Base-by-base conservation (phyloP, 2,888 invertebrate species). In the Drosophila monieri region DNA sequence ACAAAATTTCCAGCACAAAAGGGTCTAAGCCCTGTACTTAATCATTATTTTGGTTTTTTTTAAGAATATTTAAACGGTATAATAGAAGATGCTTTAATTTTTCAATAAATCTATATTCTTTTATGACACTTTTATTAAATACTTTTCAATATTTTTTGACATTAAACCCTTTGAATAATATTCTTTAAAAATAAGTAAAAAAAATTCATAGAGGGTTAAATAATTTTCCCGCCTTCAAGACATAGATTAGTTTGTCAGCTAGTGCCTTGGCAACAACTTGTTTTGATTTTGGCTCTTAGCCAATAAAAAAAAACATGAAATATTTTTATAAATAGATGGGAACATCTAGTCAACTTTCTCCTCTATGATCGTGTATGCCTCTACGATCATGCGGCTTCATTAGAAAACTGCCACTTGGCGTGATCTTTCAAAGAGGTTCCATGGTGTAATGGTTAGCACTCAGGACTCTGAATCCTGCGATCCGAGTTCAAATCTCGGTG, bases 391-490 rank as follows among this genome's bases (percentile, higher is more conserved):
- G 8, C 3, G 1, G n/a, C 4, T 30, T 48, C 44, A 57, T 23
- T 37, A 37, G 1, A 67, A 44, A 49, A 46, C 57, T 64, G 27
- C 2, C 27, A 30, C 35, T 51, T 23, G 10, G 51, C 51, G 6
- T 2, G 1, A 0, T 0, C 0, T 4, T 15, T 3, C 10, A 46
- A 15, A 9, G 43, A 44, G 92, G 92, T 92, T 91, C 92, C 92
- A 92, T 92, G 92, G 92, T 92, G 92, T 92, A 92, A 92, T 92
- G 92, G 92, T 92, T 92, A 92, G 92, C 92, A 93, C 92, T 92
- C 92, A 92, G 92, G 92, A 93, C 92, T 92, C 91, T 92, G 92
- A 92, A 92, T 92, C 92, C 92, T 90, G 91, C 91, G 91, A 92
- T 91, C 92, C 91, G 91, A 92, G 91, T 91, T 92, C 91, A 92